Evolutionary conservation across 2,888 invertebrate genomes (phyloP).

Genomic region (Bembecia ichneumoniformis): DNA sequence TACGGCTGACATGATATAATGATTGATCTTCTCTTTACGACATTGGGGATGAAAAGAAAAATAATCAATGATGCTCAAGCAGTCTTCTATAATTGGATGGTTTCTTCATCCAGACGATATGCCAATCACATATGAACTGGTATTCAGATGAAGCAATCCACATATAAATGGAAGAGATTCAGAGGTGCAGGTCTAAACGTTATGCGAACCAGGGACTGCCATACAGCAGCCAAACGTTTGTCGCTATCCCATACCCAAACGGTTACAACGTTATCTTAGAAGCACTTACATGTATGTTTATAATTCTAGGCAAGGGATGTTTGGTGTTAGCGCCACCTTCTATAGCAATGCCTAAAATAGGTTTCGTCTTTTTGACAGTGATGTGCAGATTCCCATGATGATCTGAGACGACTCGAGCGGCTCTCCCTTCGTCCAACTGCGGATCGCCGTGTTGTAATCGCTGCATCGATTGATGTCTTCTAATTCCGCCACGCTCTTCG

Average conservation of each 20-base stretch:
- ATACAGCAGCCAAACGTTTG: constrained; percentile 6
- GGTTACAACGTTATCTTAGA: background rate
- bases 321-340: constrained; percentile 97
- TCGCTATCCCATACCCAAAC: constrained; percentile 9
- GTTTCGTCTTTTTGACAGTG: constrained; percentile 92
- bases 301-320: constrained; percentile 94
- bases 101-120: too few relatives aligned
- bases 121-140: too few relatives aligned
- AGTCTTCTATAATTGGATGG: too few relatives aligned
- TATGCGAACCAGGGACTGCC: too few relatives aligned
- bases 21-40: too few relatives aligned
- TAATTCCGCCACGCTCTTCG: constrained; percentile 76
- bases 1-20: too few relatives aligned
- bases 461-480: constrained; percentile 85
- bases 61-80: too few relatives aligned
- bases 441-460: constrained; percentile 76
- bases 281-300: constrained; percentile 91
- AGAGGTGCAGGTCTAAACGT: too few relatives aligned
- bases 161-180: too few relatives aligned
- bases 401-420: constrained; percentile 82
- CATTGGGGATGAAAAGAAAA: too few relatives aligned
- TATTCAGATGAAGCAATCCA: too few relatives aligned
- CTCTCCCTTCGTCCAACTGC: constrained; percentile 61
- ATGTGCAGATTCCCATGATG: constrained; percentile 91
- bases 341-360: constrained; percentile 95